phyloP scores from a whole-genome alignment of 2,888 invertebrate genomes.

The Drosophila paucipuncta region DNA sequence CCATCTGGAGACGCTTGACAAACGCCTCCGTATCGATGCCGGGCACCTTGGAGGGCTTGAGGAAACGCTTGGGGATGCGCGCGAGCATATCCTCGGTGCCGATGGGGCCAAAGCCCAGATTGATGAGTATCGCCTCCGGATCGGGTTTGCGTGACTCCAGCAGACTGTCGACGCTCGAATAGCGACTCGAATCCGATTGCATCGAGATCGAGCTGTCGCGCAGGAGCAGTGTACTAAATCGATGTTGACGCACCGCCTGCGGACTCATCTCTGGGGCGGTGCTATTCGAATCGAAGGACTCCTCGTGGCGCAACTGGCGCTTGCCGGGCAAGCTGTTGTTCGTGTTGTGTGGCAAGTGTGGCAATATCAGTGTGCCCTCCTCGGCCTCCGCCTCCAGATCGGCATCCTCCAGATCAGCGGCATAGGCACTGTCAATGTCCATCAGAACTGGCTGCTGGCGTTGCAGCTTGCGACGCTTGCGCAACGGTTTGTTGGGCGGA shows the following conservation, averaged over 20 bases:
- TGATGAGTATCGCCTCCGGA: slow-evolving; percentile 94
- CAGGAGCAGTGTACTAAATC: slow-evolving; percentile 71
- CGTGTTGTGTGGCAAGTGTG: slow-evolving; percentile 33
- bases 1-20: slow-evolving; percentile 90
- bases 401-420: slow-evolving; percentile 75
- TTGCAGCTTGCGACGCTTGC: slow-evolving; percentile 72
- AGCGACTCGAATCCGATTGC: slow-evolving; percentile 87
- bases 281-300: slow-evolving; percentile 64
- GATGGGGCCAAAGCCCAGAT: slow-evolving; percentile 92
- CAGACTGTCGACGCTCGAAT: slow-evolving; percentile 93
- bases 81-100: slow-evolving; percentile 89
- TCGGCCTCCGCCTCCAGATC: slow-evolving; percentile 55
- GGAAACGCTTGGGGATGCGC: slow-evolving; percentile 92
- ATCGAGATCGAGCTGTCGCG: slow-evolving; percentile 84
- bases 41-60: slow-evolving; percentile 91
- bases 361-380: slow-evolving; percentile 27
- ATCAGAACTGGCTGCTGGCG: slow-evolving; percentile 70
- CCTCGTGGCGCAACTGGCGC: slow-evolving; percentile 58
- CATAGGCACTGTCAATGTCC: slow-evolving; percentile 64
- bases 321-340: slow-evolving; percentile 14
- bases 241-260: slow-evolving; percentile 63
- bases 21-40: slow-evolving; percentile 92
- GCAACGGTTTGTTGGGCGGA: slow-evolving; percentile 66
- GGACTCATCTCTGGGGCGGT: slow-evolving; percentile 72
- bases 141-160: slow-evolving; percentile 94